Evolutionary conservation across 2,797 vertebrate species (phyloP).

Genomic region (Artibeus lituratus): DNA sequence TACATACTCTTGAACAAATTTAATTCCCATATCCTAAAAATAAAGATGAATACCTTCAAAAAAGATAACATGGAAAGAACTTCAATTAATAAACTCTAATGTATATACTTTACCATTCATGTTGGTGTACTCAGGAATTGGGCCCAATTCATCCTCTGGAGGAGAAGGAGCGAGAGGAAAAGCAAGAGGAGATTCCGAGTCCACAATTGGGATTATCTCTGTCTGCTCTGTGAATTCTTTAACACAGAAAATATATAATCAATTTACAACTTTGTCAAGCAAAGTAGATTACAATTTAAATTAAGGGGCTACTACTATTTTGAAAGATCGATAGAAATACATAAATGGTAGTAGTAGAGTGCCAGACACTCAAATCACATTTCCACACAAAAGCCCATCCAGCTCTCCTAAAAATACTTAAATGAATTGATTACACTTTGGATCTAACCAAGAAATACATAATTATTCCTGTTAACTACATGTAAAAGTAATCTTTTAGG

Average conservation of each 20-base stretch:
- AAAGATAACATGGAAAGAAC: not conserved
- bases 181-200: not conserved
- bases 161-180: not conserved
- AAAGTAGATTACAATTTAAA: not conserved
- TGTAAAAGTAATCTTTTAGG: not conserved
- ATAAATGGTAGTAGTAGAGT: not conserved
- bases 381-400: not conserved
- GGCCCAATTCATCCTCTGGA: not conserved
- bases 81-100: not conserved
- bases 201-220: not conserved
- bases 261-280: not conserved
- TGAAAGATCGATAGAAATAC: not conserved
- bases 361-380: not conserved
- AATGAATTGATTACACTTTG: not conserved
- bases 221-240: not conserved
- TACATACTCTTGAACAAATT: not conserved
- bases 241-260: not conserved
- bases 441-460: not conserved
- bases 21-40: constrained; percentile 43
- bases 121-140: not conserved
- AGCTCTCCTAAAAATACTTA: not conserved
- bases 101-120: not conserved
- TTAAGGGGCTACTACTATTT: not conserved
- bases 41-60: constrained; percentile 88
- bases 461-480: not conserved